Percentiles rank a stretch among this genome's conserved stretches.
These are phyloP conservation scores for Nymphalis urticae DNA, from an alignment of 2,888 invertebrate species.

Conservation along the genomic window DNA sequence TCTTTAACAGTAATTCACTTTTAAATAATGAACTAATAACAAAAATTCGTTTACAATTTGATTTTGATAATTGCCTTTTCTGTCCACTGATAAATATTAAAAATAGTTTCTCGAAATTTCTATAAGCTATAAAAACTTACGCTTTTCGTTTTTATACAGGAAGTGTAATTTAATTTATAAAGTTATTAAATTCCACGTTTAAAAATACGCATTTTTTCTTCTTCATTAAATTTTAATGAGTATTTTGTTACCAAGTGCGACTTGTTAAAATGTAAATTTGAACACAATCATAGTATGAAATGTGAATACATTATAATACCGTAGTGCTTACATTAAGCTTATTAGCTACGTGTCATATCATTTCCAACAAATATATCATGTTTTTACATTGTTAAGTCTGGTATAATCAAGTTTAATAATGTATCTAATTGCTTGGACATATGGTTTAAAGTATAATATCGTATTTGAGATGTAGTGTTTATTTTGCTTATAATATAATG, in stretches of 20 bases:
- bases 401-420: background rate
- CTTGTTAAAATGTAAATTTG: conserved; percentile 14
- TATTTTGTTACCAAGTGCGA: conserved; percentile 1
- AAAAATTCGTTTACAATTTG: too few species aligned
- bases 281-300: background rate
- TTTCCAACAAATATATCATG: background rate
- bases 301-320: conserved; percentile 13
- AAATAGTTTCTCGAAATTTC: too few species aligned
- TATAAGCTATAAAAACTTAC: too few species aligned
- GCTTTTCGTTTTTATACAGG: too few species aligned
- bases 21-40: too few species aligned
- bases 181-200: too few species aligned
- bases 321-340: conserved; percentile 12
- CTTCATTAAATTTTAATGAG: background rate
- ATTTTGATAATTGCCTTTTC: too few species aligned
- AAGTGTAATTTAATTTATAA: too few species aligned
- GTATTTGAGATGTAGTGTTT: background rate
- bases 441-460: background rate
- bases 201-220: background rate
- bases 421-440: background rate
- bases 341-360: conserved; percentile 21
- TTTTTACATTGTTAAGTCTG: background rate
- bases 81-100: too few species aligned
- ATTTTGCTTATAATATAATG: background rate
- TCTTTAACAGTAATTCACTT: too few species aligned